Evolutionary conservation across 1,140 invertebrate species (phyloP), one percentile per base, ranked within the genome.

Genomic region (Plutomurus gul): DNA sequence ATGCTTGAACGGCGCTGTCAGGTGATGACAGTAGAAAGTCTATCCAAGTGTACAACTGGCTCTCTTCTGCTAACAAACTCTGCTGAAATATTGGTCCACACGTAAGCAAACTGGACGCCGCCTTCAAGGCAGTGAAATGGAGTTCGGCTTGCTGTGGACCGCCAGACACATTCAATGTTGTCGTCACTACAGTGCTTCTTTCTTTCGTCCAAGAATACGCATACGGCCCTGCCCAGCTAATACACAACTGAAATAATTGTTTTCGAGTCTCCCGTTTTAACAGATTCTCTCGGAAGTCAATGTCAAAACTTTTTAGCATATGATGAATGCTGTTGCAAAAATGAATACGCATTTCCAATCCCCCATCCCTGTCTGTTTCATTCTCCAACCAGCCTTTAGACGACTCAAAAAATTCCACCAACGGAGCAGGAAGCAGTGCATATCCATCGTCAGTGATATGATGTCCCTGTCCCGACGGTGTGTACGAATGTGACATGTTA

Each of bases 31-130:
- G 87, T 77, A 99, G 89, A 81, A 93, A 90, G 86, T 97, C 95
- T 43, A 99, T 87, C 96, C 97, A 99, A 51, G 93, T 90, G 87
- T 98, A 99, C 39, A 98, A 91, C 80, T 89, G 87, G 0, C 93
- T 92, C 79, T 97, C 96, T 86, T 99, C 97, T 84, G 95, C 93
- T 0, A 95, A 91, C 0, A 96, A 87, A 39, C 92, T 92, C 72
- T 91, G 89, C 0, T 92, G 89, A 87, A 99, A 99, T 83, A 95
- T 94, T 1, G 96, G 92, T 0, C 98, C 98, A 87, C 96, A 98
- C 85, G 95, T 98, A 0, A 99, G 89, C 2, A 99, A 88, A 33
- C 95, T 93, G 79, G 95, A 96, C 94, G 99, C 97, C 5, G 97
- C 96, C 89, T 95, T 92, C 1, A 92, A 87, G 22, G 92, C 89